Percentiles rank a stretch among this genome's conserved stretches.
These are phyloP conservation scores for Muntiacus reevesi DNA, from an alignment of 2,113 vertebrate genomes.

Conservation along the genomic window DNA sequence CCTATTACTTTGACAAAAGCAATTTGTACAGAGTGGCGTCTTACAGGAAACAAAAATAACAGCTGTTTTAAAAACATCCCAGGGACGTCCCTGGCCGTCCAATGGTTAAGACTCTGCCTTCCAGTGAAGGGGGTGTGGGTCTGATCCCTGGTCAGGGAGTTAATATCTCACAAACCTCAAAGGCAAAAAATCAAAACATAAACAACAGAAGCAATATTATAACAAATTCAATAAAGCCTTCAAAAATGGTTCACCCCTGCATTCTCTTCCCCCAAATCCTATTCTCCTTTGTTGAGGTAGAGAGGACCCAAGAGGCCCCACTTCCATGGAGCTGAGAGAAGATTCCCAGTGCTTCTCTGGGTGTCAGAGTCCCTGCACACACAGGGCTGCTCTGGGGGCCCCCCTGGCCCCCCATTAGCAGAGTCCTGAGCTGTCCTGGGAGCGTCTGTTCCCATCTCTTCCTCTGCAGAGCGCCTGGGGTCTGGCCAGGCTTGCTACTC, in stretches of 20 bases:
- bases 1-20: neutral
- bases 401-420: neutral
- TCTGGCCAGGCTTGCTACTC: neutral
- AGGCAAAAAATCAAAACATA: neutral
- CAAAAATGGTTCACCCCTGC: neutral
- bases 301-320: neutral
- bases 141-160: neutral
- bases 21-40: neutral
- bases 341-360: rapidly evolving
- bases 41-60: neutral
- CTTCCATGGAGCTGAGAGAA: rapidly evolving
- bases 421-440: neutral
- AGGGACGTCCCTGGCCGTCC: neutral
- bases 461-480: neutral
- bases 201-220: neutral
- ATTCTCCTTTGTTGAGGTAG: neutral
- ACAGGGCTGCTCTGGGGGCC: neutral
- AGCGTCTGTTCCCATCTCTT: rapidly evolving
- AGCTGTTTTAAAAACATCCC: neutral
- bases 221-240: neutral
- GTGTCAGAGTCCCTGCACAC: rapidly evolving
- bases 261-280: neutral
- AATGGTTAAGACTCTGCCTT: neutral
- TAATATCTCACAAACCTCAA: neutral
- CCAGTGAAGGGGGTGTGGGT: neutral